phyloP scores from a whole-genome alignment of 2,113 vertebrate species.

The chimpanzee (Pan troglodytes) region DNA sequence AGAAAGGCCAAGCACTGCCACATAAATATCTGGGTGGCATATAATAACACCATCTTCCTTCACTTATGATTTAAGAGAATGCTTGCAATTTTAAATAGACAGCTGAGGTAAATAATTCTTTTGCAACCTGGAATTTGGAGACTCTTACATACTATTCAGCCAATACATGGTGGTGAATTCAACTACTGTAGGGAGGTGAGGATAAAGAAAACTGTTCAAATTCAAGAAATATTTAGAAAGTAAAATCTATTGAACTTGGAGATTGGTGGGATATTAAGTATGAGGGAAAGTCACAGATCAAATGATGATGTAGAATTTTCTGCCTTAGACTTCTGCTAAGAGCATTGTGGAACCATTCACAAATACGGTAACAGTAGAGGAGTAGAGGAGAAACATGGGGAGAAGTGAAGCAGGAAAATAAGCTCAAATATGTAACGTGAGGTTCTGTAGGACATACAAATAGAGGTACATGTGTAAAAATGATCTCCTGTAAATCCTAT shows the following conservation, averaged over 20 bases:
- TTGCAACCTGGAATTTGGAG: neutral
- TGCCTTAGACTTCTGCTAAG: neutral
- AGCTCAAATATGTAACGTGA: neutral
- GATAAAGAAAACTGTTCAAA: neutral
- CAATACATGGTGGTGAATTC: neutral
- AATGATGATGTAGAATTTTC: neutral
- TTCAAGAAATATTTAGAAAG: neutral
- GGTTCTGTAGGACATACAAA: neutral
- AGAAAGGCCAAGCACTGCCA: neutral
- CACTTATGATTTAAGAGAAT: neutral
- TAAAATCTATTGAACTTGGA: neutral
- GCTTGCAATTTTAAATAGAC: neutral
- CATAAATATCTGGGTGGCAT: neutral
- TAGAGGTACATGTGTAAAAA: neutral
- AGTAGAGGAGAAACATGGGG: neutral
- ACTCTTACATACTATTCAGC: no score
- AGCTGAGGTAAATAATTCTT: neutral
- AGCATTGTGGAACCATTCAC: neutral
- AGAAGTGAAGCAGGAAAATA: neutral
- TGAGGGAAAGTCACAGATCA: neutral
- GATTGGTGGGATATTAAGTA: neutral
- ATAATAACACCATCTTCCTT: neutral
- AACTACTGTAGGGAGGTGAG: neutral
- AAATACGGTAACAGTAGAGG: neutral
- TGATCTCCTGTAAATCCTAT: neutral